These are phyloP conservation scores for Melanotaenia pygmaea DNA, from an alignment of 2,797 vertebrate species.

Conservation along the genomic window DNA sequence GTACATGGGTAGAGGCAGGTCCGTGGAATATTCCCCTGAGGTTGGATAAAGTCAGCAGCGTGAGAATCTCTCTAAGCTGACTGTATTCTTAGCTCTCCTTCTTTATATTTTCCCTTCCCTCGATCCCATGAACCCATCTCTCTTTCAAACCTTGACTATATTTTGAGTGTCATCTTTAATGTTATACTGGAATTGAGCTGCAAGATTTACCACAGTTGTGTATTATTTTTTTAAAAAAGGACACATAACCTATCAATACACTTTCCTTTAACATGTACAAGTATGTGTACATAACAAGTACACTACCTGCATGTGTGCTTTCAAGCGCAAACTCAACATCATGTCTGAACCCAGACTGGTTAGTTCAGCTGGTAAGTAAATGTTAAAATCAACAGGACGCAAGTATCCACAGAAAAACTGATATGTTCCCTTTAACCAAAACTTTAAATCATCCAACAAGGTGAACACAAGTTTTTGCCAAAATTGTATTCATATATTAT, in stretches of 20 bases:
- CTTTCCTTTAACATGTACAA: not conserved
- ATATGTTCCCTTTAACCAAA: no score
- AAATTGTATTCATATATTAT: no score
- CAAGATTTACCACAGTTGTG: constrained; percentile 7
- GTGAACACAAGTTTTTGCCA: no score
- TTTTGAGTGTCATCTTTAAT: constrained; percentile 10
- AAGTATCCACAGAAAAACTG: no score
- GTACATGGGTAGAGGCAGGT: constrained; percentile 37
- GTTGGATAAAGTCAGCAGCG: constrained; percentile 42
- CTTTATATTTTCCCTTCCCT: constrained; percentile 11
- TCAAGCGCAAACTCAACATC: not conserved
- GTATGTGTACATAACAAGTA: not conserved
- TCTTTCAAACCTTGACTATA: constrained; percentile 26
- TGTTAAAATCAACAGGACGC: no score
- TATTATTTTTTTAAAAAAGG: not conserved
- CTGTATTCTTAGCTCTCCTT: constrained; percentile 57
- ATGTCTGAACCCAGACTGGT: no score
- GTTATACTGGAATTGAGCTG: not conserved
- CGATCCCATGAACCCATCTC: not conserved
- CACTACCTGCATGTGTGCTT: not conserved
- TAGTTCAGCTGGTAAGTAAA: no score
- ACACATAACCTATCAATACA: not conserved
- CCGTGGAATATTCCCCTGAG: constrained; percentile 29
- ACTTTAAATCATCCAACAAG: no score
- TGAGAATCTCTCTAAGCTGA: constrained; percentile 47